Conservation (phyloP, 2,113 vertebrate genomes). For the Nesogale talazaci region DNA sequence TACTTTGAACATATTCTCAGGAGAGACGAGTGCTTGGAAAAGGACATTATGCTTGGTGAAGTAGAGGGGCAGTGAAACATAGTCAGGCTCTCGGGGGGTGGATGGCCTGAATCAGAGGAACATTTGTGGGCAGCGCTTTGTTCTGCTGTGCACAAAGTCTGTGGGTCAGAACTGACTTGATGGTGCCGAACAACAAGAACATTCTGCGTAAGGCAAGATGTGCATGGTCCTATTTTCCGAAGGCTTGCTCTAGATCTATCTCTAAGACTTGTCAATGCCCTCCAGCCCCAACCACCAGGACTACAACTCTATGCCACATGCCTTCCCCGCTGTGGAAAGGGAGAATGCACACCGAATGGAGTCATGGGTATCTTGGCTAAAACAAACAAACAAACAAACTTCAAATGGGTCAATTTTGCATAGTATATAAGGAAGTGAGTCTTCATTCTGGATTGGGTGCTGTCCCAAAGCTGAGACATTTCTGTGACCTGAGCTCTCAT, state of each 20-base stretch:
- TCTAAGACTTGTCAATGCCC: background rate
- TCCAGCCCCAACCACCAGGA: background rate
- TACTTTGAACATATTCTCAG: too few relatives aligned
- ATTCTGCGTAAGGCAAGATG: background rate
- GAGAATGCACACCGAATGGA: background rate
- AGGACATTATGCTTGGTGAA: too few relatives aligned
- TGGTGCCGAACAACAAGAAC: too few relatives aligned
- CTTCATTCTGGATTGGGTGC: background rate
- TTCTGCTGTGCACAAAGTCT: too few relatives aligned
- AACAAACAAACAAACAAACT: background rate
- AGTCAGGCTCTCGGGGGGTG: too few relatives aligned
- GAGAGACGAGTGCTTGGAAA: too few relatives aligned
- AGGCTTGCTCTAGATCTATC: background rate
- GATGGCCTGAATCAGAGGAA: too few relatives aligned
- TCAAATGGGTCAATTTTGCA: background rate
- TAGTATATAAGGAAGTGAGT: background rate
- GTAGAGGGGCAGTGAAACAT: too few relatives aligned
- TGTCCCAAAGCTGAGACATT: background rate
- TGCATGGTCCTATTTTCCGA: background rate
- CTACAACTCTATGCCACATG: background rate
- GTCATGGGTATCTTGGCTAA: background rate
- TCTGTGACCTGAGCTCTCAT: background rate
- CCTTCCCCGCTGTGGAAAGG: background rate
- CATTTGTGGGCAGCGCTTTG: too few relatives aligned
- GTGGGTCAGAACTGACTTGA: too few relatives aligned